Evolutionary conservation across 2,113 vertebrate genomes (phyloP), one percentile per base, ranked within the genome.

Genomic region (Phaethon lepturus): DNA sequence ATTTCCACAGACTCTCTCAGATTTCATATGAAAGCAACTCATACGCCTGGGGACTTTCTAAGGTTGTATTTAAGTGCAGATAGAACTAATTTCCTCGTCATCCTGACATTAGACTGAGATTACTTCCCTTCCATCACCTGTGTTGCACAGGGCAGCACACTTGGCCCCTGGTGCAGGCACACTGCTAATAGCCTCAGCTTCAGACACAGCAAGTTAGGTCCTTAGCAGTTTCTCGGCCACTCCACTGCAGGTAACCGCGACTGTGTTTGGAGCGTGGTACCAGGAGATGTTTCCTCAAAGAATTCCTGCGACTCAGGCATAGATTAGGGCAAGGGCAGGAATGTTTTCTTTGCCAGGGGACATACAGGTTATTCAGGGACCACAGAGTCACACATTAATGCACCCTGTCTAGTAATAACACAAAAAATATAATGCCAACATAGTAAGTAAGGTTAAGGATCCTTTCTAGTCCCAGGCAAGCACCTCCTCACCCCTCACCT

Each of bases 231-330:
- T 22, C 55, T 56, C 28, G 2, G 56, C 38, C 79, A 13, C 33
- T 60, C 56, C 53, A 40, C 18, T 73, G 77, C 55, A 88, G 87
- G 17, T 79, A 96, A 67, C 50, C 78, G 62, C 1, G 1, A 29
- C 52, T 73, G 60, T 63, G 62, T 79, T 94, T 73, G 42, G 60
- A 83, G 53, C 11, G 9, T 78, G 59, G 25, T 78, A 60, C 86
- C 52, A 80, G 85, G 73, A 94, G 72, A 64, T 50, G 50, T 75
- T 93, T 91, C 89, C 78, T 94, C 23, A 6, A 90, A 97, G 93
- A 78, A 81, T 71, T 60, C 47, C 52, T 63, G 35, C 17, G 22
- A 49, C 52, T 88, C 52, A 58, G 62, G n/a, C 56, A 38, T 55
- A 53, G 29, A 28, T 76, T 72, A 93, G 58, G 68, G 71, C 29